Percentiles rank a stretch among this genome's conserved stretches.
These are phyloP conservation scores for Blomia tropicalis DNA, from an alignment of 2,888 invertebrate genomes.

Conservation along the genomic window DNA sequence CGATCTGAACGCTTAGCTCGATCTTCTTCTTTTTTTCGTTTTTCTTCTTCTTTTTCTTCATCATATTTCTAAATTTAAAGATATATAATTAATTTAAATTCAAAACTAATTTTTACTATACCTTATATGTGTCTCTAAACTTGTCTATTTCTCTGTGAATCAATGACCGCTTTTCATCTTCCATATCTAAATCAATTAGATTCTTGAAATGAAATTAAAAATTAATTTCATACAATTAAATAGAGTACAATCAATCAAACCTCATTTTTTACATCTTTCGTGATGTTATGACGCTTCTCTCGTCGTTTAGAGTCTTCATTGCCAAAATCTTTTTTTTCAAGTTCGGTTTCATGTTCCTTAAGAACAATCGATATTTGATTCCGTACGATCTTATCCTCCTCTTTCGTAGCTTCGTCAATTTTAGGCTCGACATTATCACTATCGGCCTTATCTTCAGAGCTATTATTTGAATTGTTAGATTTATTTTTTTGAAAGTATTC, in stretches of 20 bases:
- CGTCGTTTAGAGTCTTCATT: slow-evolving; percentile 23
- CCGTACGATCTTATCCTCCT: slow-evolving; percentile 55
- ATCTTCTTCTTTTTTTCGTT: slow-evolving; percentile 26
- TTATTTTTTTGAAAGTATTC: slow-evolving; percentile 44
- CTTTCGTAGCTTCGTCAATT: slow-evolving; percentile 56
- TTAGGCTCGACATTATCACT: slow-evolving; percentile 43
- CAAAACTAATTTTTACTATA: slow-evolving; percentile 38
- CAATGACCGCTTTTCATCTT: slow-evolving; percentile 87
- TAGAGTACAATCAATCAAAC: background rate
- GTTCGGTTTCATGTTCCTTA: slow-evolving; percentile 59
- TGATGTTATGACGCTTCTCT: background rate
- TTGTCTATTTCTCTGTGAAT: slow-evolving; percentile 93
- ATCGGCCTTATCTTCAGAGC: slow-evolving; percentile 58
- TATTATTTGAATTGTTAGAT: slow-evolving; percentile 31
- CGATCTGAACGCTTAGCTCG: background rate
- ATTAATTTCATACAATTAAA: background rate
- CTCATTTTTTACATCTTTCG: slow-evolving; percentile 17
- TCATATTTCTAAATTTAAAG: slow-evolving; percentile 47
- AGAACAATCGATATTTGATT: slow-evolving; percentile 62
- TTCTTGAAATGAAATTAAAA: slow-evolving; percentile 33
- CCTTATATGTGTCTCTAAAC: slow-evolving; percentile 93
- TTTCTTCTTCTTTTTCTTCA: slow-evolving; percentile 50
- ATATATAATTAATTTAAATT: slow-evolving; percentile 8
- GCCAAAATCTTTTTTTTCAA: slow-evolving; percentile 30
- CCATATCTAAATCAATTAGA: slow-evolving; percentile 52